phyloP scores from a whole-genome alignment of 1,140 invertebrate genomes.

The Pentalonia nigronervosa region DNA sequence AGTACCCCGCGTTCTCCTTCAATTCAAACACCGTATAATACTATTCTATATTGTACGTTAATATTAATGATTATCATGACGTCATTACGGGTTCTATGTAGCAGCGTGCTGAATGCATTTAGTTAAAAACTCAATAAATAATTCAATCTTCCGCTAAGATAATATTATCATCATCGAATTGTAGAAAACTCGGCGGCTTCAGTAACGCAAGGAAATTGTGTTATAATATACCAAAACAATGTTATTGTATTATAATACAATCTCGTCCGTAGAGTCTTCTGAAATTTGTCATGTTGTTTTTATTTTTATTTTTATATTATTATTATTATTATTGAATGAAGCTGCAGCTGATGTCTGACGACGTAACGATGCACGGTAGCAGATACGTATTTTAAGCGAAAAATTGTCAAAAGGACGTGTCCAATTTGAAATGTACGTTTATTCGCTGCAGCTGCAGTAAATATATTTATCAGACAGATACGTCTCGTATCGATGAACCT shows the following conservation, averaged over 20 bases:
- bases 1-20: too few relatives aligned
- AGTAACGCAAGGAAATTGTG: background rate
- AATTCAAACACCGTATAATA: too few relatives aligned
- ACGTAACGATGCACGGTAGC: background rate
- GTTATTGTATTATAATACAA: background rate
- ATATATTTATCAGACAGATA: background rate
- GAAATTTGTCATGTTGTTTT: background rate
- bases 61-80: too few relatives aligned
- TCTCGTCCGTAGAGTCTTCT: background rate
- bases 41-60: too few relatives aligned
- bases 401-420: background rate
- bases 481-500: background rate
- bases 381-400: background rate
- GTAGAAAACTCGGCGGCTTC: background rate
- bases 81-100: too few relatives aligned
- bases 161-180: background rate
- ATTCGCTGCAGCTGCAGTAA: too few relatives aligned
- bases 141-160: background rate
- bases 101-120: background rate
- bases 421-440: background rate
- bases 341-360: background rate
- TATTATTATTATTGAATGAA: background rate
- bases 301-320: too few relatives aligned
- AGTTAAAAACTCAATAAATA: background rate
- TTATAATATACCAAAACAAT: background rate